Evolutionary conservation across 2,113 vertebrate species (phyloP), one percentile per base, ranked within the genome.

Genomic region (Galeopterus variegatus): DNA sequence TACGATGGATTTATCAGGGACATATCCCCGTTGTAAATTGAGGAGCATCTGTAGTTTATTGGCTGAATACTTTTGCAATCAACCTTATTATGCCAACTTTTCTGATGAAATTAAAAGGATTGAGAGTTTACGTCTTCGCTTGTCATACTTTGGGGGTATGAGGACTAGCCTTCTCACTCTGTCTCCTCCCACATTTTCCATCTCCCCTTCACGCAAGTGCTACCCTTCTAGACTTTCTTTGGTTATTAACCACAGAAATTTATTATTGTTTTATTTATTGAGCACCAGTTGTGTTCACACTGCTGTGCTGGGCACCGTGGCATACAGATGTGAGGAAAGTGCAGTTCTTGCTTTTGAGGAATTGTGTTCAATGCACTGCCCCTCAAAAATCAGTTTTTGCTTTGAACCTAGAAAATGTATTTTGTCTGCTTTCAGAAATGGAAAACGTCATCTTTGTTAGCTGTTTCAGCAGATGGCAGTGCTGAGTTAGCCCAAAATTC

Each of bases 381-480:
- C 18, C 7, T 82, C 52, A 41, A 9, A 92, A n/a, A 54, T 12
- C 31, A 65, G 13, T 28, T 9, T 92, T 64, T 73, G 31, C 65
- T 90, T 67, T 72, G 26, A 84, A 87, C 28, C 17, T 88, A 15
- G 31, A 52, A 79, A 91, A 80, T 62, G 45, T 33, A 5, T 62
- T 93, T 89, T 80, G 15, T 6, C 28, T 48, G 56, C 79, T 87
- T 69, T 80, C 65, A 87, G 69, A 88, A 31, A 48, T 56, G 5
- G 48, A 54, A 58, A 65, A 56, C 23, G 48, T 84, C 90, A 36
- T 52, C n/a, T 92, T 95, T n/a, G 8, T 83, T 77, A 65, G 33
- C 62, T 70, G 28, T 86, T 95, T 70, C 86, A 69, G 70, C 88
- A 97, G 97, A 77, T 93, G 97, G 95, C 96, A 85, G 80, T 97